phyloP scores from a whole-genome alignment of 1,140 invertebrate genomes.

The Drosophila pseudoananassae region DNA sequence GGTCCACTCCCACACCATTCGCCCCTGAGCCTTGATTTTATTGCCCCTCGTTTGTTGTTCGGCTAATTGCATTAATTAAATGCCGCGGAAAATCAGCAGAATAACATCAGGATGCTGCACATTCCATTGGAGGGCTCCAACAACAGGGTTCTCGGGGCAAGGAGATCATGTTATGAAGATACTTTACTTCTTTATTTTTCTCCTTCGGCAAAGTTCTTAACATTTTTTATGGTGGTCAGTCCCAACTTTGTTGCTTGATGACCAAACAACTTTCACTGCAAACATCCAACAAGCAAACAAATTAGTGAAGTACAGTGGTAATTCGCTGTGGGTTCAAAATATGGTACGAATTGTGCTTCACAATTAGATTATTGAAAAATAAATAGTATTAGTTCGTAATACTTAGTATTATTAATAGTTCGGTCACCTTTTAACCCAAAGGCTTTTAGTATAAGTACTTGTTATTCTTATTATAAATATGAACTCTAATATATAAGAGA shows the following conservation, averaged over 20 bases:
- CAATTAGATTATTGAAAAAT: no score
- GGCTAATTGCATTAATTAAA: conserved; percentile 50
- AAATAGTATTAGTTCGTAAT: no score
- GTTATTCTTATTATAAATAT: no score
- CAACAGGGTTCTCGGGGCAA: no score
- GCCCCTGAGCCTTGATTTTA: conserved; percentile 15
- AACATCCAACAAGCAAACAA: not conserved
- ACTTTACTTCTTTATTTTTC: conserved; percentile 2
- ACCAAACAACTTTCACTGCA: conserved; percentile 39
- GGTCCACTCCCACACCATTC: not conserved
- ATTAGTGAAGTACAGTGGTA: conserved; percentile 3
- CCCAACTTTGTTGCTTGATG: conserved; percentile 37
- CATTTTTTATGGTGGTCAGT: conserved; percentile 33
- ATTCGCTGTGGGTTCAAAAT: not conserved
- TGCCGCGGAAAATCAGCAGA: conserved; percentile 27
- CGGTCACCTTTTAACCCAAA: no score
- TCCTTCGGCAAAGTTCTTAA: conserved; percentile 33
- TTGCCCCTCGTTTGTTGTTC: conserved; percentile 18
- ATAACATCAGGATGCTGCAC: conserved; percentile 3
- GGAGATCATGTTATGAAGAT: conserved; percentile 3
- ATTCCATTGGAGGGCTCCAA: no score
- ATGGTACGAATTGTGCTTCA: no score
- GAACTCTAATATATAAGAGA: no score
- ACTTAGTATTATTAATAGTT: no score
- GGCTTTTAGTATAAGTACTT: no score